Evolutionary conservation across 1,140 invertebrate genomes (phyloP).

Genomic region (Pinna nobilis): DNA sequence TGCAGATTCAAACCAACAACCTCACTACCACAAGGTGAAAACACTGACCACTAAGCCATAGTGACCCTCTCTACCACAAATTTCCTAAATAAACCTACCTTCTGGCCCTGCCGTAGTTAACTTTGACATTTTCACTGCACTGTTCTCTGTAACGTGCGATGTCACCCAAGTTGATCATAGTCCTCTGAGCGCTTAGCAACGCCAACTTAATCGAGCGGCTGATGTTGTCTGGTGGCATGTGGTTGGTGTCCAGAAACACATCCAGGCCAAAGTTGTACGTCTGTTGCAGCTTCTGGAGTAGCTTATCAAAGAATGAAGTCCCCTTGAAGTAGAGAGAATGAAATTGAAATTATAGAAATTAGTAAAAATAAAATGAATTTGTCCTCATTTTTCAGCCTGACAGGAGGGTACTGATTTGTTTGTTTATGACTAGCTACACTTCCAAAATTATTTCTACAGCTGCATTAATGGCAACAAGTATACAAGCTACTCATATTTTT

Average conservation of each 20-base stretch:
- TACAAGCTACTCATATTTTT: too few relatives aligned
- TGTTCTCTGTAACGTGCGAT: constrained; percentile 92
- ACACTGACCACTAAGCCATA: too few relatives aligned
- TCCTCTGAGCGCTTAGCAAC: constrained; percentile 89
- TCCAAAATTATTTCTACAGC: too few relatives aligned
- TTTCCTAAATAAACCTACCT: constrained; percentile 68
- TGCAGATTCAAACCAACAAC: too few relatives aligned
- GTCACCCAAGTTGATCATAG: constrained; percentile 92
- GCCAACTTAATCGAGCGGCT: constrained; percentile 84
- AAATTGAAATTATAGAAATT: too few relatives aligned
- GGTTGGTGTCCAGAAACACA: constrained; percentile 76
- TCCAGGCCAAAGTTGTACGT: constrained; percentile 85
- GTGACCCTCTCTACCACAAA: too few relatives aligned
- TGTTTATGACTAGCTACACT: too few relatives aligned
- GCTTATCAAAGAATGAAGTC: constrained; percentile 84
- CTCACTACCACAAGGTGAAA: too few relatives aligned
- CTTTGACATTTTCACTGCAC: constrained; percentile 81
- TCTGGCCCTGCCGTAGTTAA: constrained; percentile 90
- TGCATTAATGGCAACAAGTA: too few relatives aligned
- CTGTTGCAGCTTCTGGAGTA: constrained; percentile 84
- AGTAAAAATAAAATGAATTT: too few relatives aligned
- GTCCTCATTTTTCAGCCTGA: too few relatives aligned
- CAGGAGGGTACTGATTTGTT: too few relatives aligned
- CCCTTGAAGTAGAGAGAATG: constrained; percentile 80
- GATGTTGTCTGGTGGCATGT: constrained; percentile 78